These are phyloP conservation scores for Synanthedon myopaeformis DNA, from an alignment of 2,888 invertebrate genomes.

Conservation along the genomic window DNA sequence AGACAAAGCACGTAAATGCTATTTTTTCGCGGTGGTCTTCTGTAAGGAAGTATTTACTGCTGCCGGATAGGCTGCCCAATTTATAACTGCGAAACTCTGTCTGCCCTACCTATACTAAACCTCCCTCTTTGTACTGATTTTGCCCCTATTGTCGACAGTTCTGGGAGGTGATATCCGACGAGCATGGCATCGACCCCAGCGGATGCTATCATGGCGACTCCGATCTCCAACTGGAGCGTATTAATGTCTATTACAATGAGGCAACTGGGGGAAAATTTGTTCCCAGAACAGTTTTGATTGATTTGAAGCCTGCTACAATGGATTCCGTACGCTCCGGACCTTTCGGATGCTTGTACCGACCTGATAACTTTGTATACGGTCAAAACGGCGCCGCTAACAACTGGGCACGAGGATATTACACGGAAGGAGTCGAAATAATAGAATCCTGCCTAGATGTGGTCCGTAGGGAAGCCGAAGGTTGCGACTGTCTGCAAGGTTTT, in stretches of 20 bases:
- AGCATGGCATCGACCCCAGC: constrained; percentile 79
- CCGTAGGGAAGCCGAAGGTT: constrained; percentile 86
- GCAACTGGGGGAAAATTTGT: constrained; percentile 67
- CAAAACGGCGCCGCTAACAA: constrained; percentile 57
- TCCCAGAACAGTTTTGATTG: constrained; percentile 51
- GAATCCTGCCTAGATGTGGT: constrained; percentile 87
- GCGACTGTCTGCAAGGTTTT: constrained; percentile 92
- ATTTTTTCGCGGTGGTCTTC: too few relatives aligned
- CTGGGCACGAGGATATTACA: constrained; percentile 83
- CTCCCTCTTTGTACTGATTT: not conserved
- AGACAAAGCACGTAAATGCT: too few relatives aligned
- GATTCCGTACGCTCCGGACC: constrained; percentile 88
- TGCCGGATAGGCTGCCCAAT: not conserved
- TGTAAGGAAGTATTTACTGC: too few relatives aligned
- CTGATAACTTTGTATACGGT: constrained; percentile 90
- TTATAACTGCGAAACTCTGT: not conserved
- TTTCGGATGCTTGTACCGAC: constrained; percentile 87
- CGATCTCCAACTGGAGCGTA: constrained; percentile 79
- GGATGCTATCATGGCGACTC: constrained; percentile 78
- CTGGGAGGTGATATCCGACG: constrained; percentile 84
- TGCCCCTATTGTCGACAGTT: constrained; percentile 50
- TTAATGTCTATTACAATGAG: constrained; percentile 84
- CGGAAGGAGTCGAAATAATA: constrained; percentile 88
- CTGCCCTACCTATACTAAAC: not conserved
- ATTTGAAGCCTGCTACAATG: constrained; percentile 72